phyloP scores from a whole-genome alignment of 2,113 vertebrate genomes.

The Seriola dumerili region DNA sequence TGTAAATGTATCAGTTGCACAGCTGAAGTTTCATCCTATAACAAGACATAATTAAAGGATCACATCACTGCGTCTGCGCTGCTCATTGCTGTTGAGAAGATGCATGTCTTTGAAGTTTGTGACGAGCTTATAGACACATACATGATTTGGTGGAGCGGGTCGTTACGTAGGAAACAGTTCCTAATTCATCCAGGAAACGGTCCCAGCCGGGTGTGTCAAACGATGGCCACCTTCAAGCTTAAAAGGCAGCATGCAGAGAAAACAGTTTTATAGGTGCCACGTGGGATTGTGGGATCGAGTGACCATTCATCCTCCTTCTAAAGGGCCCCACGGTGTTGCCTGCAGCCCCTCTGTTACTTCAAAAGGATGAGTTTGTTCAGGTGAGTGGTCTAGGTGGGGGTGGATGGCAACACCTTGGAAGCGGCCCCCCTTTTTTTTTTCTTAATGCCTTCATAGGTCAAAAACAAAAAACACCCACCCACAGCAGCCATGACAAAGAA shows the following conservation, averaged over 20 bases:
- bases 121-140: not conserved
- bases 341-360: conserved; percentile 53
- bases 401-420: not conserved
- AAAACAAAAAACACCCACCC: conserved; percentile 1
- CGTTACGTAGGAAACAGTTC: conserved; percentile 26
- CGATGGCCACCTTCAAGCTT: conserved; percentile 5
- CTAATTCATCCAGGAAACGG: conserved; percentile 40
- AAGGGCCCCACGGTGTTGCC: conserved; percentile 45
- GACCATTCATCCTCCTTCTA: conserved; percentile 10
- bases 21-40: not conserved
- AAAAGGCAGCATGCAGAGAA: conserved; percentile 26
- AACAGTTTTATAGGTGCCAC: conserved; percentile 40
- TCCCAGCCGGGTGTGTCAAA: conserved; percentile 25
- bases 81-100: not conserved
- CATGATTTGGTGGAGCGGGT: conserved; percentile 18
- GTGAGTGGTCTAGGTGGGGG: conserved; percentile 26
- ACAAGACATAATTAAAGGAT: not conserved
- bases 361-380: conserved; percentile 53
- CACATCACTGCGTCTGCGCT: not conserved
- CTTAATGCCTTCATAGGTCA: not conserved
- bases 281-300: conserved; percentile 37
- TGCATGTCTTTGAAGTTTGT: not conserved
- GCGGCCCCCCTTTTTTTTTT: not conserved
- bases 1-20: too few species aligned
- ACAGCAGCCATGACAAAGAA: not conserved